Percentiles rank a stretch among this genome's conserved stretches.
Conservation (phyloP, 2,113 vertebrate species). For the Anolis sagrei region DNA sequence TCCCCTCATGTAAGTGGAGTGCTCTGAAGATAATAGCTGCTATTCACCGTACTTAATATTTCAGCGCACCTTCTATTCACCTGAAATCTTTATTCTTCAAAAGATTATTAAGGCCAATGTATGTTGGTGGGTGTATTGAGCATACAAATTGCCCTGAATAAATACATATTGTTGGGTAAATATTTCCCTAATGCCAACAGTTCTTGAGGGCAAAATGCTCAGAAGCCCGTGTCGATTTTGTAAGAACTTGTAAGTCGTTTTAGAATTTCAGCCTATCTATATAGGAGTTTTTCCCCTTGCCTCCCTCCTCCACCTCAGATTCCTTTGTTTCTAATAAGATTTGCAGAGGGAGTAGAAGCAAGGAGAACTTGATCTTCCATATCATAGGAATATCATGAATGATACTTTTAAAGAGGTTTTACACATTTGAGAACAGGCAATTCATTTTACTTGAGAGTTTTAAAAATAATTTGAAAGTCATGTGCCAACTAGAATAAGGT, state of each 20-base stretch:
- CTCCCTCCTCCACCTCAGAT: neutral
- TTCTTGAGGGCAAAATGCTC: neutral
- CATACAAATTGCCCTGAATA: constrained; percentile 33
- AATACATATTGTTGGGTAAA: constrained; percentile 34
- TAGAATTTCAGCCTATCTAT: neutral
- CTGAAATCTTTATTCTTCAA: constrained; percentile 9
- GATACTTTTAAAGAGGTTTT: constrained; percentile 40
- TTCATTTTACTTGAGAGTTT: constrained; percentile 22
- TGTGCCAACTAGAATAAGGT: constrained; percentile 37
- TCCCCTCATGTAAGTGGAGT: constrained; percentile 17
- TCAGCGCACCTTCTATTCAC: constrained; percentile 22
- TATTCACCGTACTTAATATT: constrained; percentile 20
- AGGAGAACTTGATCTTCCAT: neutral
- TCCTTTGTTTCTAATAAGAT: neutral
- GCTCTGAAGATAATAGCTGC: constrained; percentile 27
- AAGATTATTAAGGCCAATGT: constrained; percentile 18
- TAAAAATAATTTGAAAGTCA: constrained; percentile 49
- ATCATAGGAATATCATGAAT: constrained; percentile 13
- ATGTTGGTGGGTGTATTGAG: constrained; percentile 29
- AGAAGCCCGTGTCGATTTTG: neutral
- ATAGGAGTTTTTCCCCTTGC: neutral
- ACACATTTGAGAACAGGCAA: constrained; percentile 30
- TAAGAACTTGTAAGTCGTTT: constrained; percentile 6
- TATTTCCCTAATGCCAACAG: constrained; percentile 40
- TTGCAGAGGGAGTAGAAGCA: constrained; percentile 16